Evolutionary conservation across 2,113 vertebrate species (phyloP), one percentile per base, ranked within the genome.

Genomic region (Melanerpes formicivorus): DNA sequence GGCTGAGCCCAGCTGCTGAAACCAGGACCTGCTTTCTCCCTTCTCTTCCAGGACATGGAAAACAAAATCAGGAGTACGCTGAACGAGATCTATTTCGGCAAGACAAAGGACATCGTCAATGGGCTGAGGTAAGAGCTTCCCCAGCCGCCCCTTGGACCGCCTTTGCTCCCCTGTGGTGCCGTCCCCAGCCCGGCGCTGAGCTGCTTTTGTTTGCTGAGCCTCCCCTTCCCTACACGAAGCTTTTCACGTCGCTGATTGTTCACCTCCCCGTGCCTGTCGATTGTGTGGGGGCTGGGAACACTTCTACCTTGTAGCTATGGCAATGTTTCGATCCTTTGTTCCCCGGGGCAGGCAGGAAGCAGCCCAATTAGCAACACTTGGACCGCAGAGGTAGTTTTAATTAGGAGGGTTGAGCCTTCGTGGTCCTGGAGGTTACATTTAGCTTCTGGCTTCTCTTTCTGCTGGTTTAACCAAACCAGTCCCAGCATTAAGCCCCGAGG

Each of bases 1-100:
- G 14, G 15, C 2, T 2, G 16, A 56, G 27, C 17, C 2, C 14
- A 0, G 1, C 2, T 0, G 11, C 5, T 5, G 19, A 10, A 34
- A 34, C 34, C 0, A 86, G 44, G 46, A 9, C 42, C 30, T 32
- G 44, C 6, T 75, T 11, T 79, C 70, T 70, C 9, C 0, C 34
- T 70, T 71, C 29, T 84, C 29, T 92, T 90, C 37, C 91, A 99
- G 99, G 99, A 99, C 87, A 99, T 99, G 99, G 99, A 99, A 97
- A 99, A 99, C 96, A 99, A 99, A 98, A 99, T 99, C 97, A 98
- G 99, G 97, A 99, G 99, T 98, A 99, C 99, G 37, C 98, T 99
- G 98, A 99, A 99, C 30, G 99, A 99, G 98, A 99, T 99, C 97
- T 99, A 99, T 98, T 99, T 99, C 96, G 98, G 99, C 72, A 99